A percentile compares a stretch with the other conserved stretches of the same genome.
Conservation (phyloP, 2,888 invertebrate species). For the Eupithecia tripunctaria region DNA sequence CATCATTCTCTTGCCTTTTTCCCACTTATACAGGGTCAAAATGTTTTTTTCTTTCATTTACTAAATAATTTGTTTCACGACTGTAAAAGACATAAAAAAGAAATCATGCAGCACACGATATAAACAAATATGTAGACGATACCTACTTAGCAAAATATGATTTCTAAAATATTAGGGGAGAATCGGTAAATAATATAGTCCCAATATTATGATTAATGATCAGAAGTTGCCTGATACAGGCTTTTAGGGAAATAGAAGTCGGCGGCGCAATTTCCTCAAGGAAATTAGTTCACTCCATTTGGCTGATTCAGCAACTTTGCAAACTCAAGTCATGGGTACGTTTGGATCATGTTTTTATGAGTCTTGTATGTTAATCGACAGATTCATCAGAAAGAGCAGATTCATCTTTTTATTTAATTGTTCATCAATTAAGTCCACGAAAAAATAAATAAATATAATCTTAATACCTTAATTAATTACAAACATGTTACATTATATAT, state of each 20-base stretch:
- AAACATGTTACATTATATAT: too few species aligned
- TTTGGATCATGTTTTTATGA: background rate
- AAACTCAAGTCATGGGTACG: constrained; percentile 29
- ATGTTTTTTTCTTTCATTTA: too few species aligned
- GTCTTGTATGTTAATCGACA: background rate
- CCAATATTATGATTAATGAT: constrained; percentile 63
- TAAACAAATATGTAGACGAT: background rate
- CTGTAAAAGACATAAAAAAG: too few species aligned
- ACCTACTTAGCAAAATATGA: background rate
- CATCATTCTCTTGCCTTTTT: too few species aligned
- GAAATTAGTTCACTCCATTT: constrained; percentile 74
- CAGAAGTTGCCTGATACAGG: constrained; percentile 60
- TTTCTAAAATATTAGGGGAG: background rate
- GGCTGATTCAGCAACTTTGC: constrained; percentile 45
- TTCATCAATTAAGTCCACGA: too few species aligned
- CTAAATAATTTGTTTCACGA: too few species aligned
- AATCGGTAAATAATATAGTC: background rate
- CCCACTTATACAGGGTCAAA: too few species aligned
- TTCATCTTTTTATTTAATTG: background rate
- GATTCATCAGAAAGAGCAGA: background rate
- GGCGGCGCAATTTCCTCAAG: constrained; percentile 76
- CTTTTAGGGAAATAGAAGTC: constrained; percentile 71
- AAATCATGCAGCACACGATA: background rate
- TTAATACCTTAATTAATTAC: too few species aligned
- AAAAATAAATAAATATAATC: too few species aligned